Percentiles rank a stretch among this genome's conserved stretches.
Conservation (phyloP, 2,797 vertebrate species). For the Mormyrops attenuatus region DNA sequence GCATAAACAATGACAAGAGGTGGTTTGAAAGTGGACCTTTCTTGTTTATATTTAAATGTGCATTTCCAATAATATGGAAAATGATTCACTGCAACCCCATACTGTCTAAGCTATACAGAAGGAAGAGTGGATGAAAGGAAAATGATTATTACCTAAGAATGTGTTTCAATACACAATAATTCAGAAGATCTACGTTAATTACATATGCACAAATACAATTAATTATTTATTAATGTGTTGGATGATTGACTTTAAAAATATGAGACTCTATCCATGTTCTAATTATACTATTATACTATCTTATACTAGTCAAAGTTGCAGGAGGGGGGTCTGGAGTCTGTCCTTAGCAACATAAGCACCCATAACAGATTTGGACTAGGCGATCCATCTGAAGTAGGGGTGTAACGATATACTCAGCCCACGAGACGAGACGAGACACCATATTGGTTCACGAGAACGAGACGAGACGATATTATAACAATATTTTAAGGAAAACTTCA, state of each 20-base stretch:
- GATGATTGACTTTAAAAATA: not conserved
- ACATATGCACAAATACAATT: not conserved
- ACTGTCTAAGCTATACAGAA: not conserved
- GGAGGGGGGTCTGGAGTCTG: not conserved
- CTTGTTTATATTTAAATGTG: not conserved
- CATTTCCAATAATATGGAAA: not conserved
- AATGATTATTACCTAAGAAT: not conserved
- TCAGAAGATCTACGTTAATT: not conserved
- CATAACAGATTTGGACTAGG: not conserved
- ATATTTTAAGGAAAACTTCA: no score
- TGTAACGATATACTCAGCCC: no score
- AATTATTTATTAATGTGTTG: not conserved
- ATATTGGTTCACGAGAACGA: no score
- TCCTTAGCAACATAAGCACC: not conserved
- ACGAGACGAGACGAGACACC: no score
- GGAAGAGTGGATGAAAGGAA: not conserved
- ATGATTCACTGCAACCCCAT: not conserved
- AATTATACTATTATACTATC: not conserved
- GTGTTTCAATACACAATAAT: not conserved
- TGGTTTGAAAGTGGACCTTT: not conserved
- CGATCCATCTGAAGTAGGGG: not conserved
- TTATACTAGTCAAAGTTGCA: not conserved
- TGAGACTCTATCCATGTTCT: not conserved
- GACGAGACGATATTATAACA: no score
- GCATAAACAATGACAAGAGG: not conserved